These are phyloP conservation scores for Heliconius hortense DNA, from an alignment of 2,888 invertebrate genomes.

Conservation along the genomic window DNA sequence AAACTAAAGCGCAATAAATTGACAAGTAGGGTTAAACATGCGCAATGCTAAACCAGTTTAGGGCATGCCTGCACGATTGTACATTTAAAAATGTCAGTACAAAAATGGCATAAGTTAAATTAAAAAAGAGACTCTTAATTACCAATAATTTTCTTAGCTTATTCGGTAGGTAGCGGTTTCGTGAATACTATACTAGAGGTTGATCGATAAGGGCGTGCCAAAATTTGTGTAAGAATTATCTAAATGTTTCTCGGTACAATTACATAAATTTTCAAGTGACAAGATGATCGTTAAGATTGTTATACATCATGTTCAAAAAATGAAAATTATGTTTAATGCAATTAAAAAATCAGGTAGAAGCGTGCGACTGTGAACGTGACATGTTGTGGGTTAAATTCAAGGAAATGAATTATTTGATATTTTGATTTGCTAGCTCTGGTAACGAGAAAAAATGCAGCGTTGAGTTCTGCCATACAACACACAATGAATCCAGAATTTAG, in stretches of 20 bases:
- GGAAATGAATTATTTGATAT: not conserved
- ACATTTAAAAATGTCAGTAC: not conserved
- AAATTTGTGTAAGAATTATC: not conserved
- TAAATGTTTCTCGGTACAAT: not conserved
- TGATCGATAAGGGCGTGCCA: slow-evolving; percentile 7
- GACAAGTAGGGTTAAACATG: not conserved
- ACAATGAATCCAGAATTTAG: not conserved
- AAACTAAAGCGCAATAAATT: not conserved
- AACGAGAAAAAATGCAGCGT: not conserved
- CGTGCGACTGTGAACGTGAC: too few species aligned
- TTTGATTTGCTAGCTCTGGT: not conserved
- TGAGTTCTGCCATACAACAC: not conserved
- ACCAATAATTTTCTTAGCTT: slow-evolving; percentile 5
- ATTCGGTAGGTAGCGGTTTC: slow-evolving; percentile 9
- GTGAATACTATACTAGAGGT: slow-evolving; percentile 11
- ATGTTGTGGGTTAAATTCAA: not conserved
- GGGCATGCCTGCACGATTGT: not conserved
- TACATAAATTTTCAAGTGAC: not conserved
- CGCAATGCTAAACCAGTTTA: not conserved
- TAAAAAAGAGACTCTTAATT: slow-evolving; percentile 1
- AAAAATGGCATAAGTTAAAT: slow-evolving; percentile 1
- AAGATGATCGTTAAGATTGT: not conserved
- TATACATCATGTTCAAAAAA: too few species aligned
- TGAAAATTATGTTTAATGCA: too few species aligned
- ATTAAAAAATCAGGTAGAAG: too few species aligned